Evolutionary conservation across 2,113 vertebrate genomes (phyloP).

Genomic region (Apus apus): DNA sequence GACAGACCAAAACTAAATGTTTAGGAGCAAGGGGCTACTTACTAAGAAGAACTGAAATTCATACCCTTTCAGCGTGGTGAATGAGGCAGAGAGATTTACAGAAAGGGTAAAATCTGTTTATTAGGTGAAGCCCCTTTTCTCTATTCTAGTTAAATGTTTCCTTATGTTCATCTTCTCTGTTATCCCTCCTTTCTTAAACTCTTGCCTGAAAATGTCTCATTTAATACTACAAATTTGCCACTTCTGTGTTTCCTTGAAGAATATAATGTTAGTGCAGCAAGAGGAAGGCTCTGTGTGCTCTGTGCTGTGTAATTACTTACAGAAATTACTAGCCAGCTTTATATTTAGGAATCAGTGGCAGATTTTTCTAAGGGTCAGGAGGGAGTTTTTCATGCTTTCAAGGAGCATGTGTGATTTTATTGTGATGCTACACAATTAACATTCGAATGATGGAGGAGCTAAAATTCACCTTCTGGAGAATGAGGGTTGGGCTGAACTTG

Average conservation of each 20-base stretch:
- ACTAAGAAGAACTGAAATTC: neutral
- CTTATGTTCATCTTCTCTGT: neutral
- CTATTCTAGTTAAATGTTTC: neutral
- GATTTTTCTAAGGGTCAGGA: constrained; percentile 33
- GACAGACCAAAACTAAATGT: constrained; percentile 45
- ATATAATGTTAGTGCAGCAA: neutral
- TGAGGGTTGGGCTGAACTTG: neutral
- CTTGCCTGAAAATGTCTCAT: neutral
- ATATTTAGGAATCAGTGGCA: constrained; percentile 45
- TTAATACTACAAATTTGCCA: neutral
- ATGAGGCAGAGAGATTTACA: neutral
- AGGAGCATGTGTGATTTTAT: constrained; percentile 16
- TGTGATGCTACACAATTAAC: neutral
- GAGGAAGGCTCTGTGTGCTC: constrained; percentile 23
- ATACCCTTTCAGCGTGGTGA: neutral
- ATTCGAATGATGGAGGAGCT: neutral
- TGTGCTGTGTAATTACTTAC: constrained; percentile 52
- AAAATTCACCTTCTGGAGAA: constrained; percentile 29
- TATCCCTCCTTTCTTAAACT: neutral
- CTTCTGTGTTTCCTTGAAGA: neutral
- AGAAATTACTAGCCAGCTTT: constrained; percentile 50
- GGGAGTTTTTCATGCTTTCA: constrained; percentile 33
- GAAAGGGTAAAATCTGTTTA: neutral
- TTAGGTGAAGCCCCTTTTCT: neutral
- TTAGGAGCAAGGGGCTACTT: constrained; percentile 34